Evolutionary conservation across 2,888 invertebrate species (phyloP).

Genomic region (Bembecia ichneumoniformis): DNA sequence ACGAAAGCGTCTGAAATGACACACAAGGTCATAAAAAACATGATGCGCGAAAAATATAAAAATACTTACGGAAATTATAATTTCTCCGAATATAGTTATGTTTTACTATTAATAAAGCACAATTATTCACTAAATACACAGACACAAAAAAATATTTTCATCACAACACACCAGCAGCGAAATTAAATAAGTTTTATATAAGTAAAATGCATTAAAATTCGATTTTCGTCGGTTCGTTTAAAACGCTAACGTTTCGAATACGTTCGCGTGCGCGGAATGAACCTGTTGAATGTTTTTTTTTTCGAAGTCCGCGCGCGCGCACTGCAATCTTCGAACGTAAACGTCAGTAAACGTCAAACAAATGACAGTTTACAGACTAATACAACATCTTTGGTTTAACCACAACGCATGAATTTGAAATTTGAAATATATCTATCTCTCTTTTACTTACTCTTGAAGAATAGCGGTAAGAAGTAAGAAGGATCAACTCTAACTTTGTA

Average conservation of each 20-base stretch:
- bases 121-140: slow-evolving; percentile 1
- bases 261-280: slow-evolving; percentile 57
- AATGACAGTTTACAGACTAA: neutral
- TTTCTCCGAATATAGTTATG: slow-evolving; percentile 5
- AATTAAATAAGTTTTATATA: slow-evolving; percentile 13
- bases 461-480: too few species aligned
- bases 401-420: too few species aligned
- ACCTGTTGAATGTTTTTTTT: slow-evolving; percentile 21
- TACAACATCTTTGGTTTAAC: too few species aligned
- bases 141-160: neutral
- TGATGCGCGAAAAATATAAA: slow-evolving; percentile 11
- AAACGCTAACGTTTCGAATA: slow-evolving; percentile 29
- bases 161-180: slow-evolving; percentile 18
- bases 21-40: slow-evolving; percentile 14
- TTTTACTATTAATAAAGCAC: neutral
- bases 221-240: slow-evolving; percentile 28
- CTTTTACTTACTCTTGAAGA: too few species aligned
- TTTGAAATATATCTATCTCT: too few species aligned
- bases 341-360: slow-evolving; percentile 18
- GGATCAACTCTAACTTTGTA: too few species aligned
- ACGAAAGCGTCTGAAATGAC: slow-evolving; percentile 8
- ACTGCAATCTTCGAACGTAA: slow-evolving; percentile 45
- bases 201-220: slow-evolving; percentile 11
- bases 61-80: slow-evolving; percentile 2
- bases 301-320: slow-evolving; percentile 25